Percentiles rank a stretch among this genome's conserved stretches.
phyloP scores from a whole-genome alignment of 2,888 invertebrate species.

The Acleris emargana region DNA sequence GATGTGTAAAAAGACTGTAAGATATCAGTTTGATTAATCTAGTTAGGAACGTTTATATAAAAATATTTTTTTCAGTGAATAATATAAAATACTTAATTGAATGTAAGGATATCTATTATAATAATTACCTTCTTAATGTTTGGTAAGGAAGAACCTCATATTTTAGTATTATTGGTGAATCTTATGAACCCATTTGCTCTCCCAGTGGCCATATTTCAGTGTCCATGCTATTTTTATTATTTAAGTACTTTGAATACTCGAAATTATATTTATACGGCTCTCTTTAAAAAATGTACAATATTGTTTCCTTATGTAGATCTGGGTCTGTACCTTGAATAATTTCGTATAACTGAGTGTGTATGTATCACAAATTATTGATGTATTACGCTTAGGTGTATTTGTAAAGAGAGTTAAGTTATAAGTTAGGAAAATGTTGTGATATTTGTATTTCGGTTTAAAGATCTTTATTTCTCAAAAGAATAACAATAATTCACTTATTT shows the following conservation, averaged over 20 bases:
- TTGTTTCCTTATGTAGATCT: conserved; percentile 55
- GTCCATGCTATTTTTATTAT: conserved; percentile 62
- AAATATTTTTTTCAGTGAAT: conserved; percentile 56
- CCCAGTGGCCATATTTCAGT: conserved; percentile 77
- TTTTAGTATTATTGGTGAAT: conserved; percentile 30
- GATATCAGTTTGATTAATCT: conserved; percentile 71
- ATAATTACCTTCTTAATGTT: conserved; percentile 27
- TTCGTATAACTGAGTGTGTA: conserved; percentile 58
- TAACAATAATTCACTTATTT: no score
- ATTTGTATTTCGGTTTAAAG: no score
- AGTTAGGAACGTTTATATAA: conserved; percentile 57
- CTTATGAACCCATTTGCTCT: conserved; percentile 47
- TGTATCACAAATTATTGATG: conserved; percentile 69
- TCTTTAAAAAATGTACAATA: conserved; percentile 48
- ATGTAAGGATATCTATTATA: conserved; percentile 29
- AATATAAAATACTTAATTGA: conserved; percentile 47
- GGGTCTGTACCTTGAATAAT: conserved; percentile 59
- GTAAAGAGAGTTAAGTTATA: conserved; percentile 74
- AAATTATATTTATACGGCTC: conserved; percentile 55
- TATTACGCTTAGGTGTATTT: conserved; percentile 72
- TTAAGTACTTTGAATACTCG: conserved; percentile 48
- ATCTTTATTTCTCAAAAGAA: no score
- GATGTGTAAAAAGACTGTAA: conserved; percentile 80
- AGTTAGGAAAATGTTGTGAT: conserved; percentile 82
- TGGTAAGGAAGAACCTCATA: conserved; percentile 20